Conservation (phyloP, 2,797 vertebrate species). For the Borostomias antarcticus region DNA sequence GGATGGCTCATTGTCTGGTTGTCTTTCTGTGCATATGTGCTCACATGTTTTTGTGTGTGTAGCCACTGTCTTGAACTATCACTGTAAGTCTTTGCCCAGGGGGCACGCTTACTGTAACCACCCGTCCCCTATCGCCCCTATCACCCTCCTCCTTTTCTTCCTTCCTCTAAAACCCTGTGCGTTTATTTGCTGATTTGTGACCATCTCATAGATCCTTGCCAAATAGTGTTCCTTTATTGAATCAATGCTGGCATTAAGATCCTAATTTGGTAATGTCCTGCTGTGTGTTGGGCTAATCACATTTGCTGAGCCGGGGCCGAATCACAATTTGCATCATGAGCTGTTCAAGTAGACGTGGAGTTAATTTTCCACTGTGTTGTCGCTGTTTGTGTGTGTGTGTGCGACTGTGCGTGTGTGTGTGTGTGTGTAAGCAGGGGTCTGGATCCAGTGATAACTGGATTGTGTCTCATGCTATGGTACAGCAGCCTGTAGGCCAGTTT, state of each 20-base stretch:
- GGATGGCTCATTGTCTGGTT: too few relatives aligned
- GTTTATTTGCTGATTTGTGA: not conserved
- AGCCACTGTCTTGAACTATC: too few relatives aligned
- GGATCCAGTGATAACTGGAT: not conserved
- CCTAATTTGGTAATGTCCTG: slow-evolving; percentile 63
- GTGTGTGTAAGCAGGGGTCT: slow-evolving; percentile 2
- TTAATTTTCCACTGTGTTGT: slow-evolving; percentile 31
- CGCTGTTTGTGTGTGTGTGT: too few relatives aligned
- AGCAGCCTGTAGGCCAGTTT: too few relatives aligned
- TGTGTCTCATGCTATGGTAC: not conserved
- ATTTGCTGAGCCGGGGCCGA: slow-evolving; percentile 63
- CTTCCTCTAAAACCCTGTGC: too few relatives aligned
- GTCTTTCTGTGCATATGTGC: too few relatives aligned
- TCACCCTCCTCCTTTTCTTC: too few relatives aligned
- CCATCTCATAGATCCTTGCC: slow-evolving; percentile 1
- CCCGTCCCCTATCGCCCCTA: too few relatives aligned
- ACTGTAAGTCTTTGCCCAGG: too few relatives aligned
- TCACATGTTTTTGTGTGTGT: too few relatives aligned
- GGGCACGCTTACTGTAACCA: too few relatives aligned
- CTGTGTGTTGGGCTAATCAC: slow-evolving; percentile 65
- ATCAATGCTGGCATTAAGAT: slow-evolving; percentile 56
- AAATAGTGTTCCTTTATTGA: slow-evolving; percentile 54
- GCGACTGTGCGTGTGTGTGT: slow-evolving; percentile 13
- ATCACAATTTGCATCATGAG: slow-evolving; percentile 50
- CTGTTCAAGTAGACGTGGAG: slow-evolving; percentile 26